Percentiles rank a stretch among this genome's conserved stretches.
Conservation (phyloP, 1,140 invertebrate species). For the Sycophaga agraensis region DNA sequence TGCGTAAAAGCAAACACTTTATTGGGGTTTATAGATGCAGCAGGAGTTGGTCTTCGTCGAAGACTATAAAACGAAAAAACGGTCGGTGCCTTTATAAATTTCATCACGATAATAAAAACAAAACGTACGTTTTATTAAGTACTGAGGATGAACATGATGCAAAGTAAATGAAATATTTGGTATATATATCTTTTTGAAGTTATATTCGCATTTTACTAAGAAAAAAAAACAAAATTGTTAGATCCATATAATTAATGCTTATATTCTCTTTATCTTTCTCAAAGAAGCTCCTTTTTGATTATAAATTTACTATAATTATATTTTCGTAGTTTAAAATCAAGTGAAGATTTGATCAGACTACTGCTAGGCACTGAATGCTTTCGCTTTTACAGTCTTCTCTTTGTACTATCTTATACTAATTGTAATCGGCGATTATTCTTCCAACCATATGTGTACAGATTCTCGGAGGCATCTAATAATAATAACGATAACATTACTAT, state of each 20-base stretch:
- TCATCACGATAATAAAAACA: slow-evolving; percentile 18
- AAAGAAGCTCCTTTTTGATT: too few relatives aligned
- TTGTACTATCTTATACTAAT: neutral
- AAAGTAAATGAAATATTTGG: neutral
- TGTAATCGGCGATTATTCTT: neutral
- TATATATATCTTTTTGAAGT: too few relatives aligned
- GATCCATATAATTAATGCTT: too few relatives aligned
- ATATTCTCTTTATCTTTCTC: too few relatives aligned
- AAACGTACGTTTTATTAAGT: slow-evolving; percentile 15
- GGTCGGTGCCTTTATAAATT: slow-evolving; percentile 38
- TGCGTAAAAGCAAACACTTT: slow-evolving; percentile 17
- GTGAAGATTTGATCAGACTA: neutral
- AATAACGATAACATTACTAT: too few relatives aligned
- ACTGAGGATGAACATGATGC: slow-evolving; percentile 1
- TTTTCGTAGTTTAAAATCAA: too few relatives aligned
- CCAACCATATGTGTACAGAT: neutral
- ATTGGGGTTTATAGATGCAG: slow-evolving; percentile 8
- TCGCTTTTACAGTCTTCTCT: slow-evolving; percentile 39
- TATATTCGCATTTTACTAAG: neutral
- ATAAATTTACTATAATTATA: too few relatives aligned
- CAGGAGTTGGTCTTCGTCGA: slow-evolving; percentile 21
- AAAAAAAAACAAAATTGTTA: too few relatives aligned
- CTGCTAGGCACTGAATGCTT: slow-evolving; percentile 36
- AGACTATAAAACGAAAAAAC: slow-evolving; percentile 45
- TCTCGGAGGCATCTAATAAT: too few relatives aligned